phyloP scores from a whole-genome alignment of 2,797 vertebrate genomes.

The Brachyalestes nurse region DNA sequence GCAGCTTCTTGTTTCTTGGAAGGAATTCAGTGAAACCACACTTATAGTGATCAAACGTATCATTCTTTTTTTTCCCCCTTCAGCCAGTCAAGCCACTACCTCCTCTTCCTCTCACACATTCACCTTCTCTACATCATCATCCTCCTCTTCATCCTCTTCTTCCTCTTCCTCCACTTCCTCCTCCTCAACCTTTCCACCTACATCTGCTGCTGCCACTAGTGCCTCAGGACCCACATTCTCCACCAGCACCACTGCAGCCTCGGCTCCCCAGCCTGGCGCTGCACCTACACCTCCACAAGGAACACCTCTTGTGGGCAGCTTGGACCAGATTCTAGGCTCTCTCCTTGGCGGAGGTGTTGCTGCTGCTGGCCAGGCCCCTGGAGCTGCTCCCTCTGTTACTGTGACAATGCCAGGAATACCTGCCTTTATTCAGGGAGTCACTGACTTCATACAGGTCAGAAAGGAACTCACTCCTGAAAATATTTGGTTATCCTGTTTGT shows the following conservation, averaged over 20 bases:
- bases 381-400: constrained; percentile 81
- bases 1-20: neutral
- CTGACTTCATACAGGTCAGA: constrained; percentile 88
- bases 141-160: constrained; percentile 59
- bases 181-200: constrained; percentile 15
- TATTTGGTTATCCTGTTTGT: neutral
- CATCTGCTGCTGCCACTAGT: constrained; percentile 62
- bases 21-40: neutral
- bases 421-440: constrained; percentile 88
- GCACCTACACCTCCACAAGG: constrained; percentile 69
- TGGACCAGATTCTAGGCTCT: constrained; percentile 86
- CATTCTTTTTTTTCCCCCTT: neutral
- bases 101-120: constrained; percentile 72
- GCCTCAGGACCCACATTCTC: constrained; percentile 73
- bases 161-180: constrained; percentile 60
- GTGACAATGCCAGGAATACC: constrained; percentile 88
- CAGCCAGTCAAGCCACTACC: constrained; percentile 66
- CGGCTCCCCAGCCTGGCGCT: constrained; percentile 57
- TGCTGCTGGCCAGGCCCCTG: constrained; percentile 64
- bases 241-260: constrained; percentile 64
- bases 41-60: no score
- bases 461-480: neutral
- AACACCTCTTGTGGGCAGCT: constrained; percentile 68
- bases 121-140: constrained; percentile 69
- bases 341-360: constrained; percentile 78